phyloP scores from a whole-genome alignment of 1,140 invertebrate species.

The Drosophila murphyi region DNA sequence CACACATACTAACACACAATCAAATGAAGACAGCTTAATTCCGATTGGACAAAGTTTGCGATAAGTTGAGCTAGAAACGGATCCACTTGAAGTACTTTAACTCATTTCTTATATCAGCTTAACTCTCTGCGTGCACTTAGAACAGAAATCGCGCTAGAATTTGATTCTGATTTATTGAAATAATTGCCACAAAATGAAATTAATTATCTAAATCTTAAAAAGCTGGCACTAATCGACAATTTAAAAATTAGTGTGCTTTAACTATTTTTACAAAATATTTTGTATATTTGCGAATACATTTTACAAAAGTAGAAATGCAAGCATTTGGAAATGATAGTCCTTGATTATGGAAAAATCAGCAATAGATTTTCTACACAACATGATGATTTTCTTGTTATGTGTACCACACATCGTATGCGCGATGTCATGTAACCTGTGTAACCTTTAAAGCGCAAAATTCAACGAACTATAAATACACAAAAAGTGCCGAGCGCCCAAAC shows the following conservation, averaged over 20 bases:
- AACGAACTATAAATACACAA: constrained; percentile 56
- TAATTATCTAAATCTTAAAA: too few species aligned
- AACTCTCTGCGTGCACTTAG: not conserved
- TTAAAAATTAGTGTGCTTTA: too few species aligned
- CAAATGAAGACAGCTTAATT: constrained; percentile 51
- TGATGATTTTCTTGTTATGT: not conserved
- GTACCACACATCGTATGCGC: constrained; percentile 35
- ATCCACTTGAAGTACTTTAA: constrained; percentile 14
- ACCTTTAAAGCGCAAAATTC: constrained; percentile 50
- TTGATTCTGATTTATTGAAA: too few species aligned
- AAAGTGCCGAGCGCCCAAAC: constrained; percentile 6
- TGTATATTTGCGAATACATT: too few species aligned
- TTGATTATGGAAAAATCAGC: too few species aligned
- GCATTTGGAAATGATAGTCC: too few species aligned
- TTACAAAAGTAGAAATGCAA: too few species aligned
- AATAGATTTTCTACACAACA: not conserved
- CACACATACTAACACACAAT: constrained; percentile 11
- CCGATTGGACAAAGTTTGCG: constrained; percentile 61
- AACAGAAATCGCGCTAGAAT: too few species aligned
- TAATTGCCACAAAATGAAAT: too few species aligned
- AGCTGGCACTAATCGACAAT: too few species aligned
- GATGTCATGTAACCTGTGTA: not conserved
- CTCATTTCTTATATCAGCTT: constrained; percentile 53
- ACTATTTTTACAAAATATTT: too few species aligned
- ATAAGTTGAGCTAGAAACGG: constrained; percentile 21